Conservation (phyloP, 1,140 invertebrate genomes). For the Lineus longissimus region DNA sequence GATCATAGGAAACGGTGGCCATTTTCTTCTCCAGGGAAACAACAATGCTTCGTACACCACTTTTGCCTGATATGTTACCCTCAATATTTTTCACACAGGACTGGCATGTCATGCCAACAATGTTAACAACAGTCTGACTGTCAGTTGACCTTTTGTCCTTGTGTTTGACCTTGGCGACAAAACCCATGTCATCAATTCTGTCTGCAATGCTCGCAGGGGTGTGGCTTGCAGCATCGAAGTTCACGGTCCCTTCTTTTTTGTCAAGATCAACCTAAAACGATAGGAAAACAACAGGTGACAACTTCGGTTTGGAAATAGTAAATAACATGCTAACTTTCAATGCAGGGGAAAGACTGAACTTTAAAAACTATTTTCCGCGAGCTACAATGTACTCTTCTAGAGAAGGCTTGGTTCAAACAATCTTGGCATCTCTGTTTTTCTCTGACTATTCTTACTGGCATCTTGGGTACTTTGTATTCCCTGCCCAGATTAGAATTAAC, state of each 20-base stretch:
- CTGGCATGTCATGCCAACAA: conserved; percentile 52
- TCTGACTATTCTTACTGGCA: too few relatives aligned
- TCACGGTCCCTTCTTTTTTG: conserved; percentile 37
- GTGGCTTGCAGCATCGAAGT: conserved; percentile 32
- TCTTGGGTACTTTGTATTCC: too few relatives aligned
- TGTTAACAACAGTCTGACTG: conserved; percentile 20
- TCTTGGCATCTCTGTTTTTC: too few relatives aligned
- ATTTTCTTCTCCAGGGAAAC: conserved; percentile 33
- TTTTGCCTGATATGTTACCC: conserved; percentile 27
- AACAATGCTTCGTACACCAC: conserved; percentile 35
- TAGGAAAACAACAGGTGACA: not conserved
- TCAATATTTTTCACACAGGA: conserved; percentile 53
- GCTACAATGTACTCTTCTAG: too few relatives aligned
- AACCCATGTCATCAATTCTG: conserved; percentile 53
- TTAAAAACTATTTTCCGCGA: too few relatives aligned
- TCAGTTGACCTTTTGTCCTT: not conserved
- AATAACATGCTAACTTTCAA: too few relatives aligned
- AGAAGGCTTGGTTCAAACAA: too few relatives aligned
- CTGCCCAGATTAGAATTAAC: too few relatives aligned
- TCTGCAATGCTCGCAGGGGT: conserved; percentile 29
- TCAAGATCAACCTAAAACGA: conserved; percentile 54
- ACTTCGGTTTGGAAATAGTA: too few relatives aligned
- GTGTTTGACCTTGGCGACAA: conserved; percentile 32
- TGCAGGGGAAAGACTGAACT: too few relatives aligned
- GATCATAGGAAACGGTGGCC: conserved; percentile 32